Evolutionary conservation across 2,888 invertebrate genomes (phyloP).

Genomic region (Hydraecia micacea): DNA sequence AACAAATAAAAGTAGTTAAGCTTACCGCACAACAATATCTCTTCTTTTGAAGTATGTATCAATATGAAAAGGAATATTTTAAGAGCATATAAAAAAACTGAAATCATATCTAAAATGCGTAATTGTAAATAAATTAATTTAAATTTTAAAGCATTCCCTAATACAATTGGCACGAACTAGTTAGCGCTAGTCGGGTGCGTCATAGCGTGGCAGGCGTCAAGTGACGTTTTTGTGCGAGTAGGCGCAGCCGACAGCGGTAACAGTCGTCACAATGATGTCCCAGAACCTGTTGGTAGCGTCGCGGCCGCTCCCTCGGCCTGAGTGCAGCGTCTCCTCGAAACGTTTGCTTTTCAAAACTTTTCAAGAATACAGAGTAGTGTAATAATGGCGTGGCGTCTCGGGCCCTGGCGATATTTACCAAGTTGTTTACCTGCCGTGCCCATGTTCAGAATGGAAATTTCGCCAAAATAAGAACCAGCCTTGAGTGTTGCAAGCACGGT

Average conservation of each 20-base stretch:
- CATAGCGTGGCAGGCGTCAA: slow-evolving; percentile 27
- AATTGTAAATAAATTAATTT: slow-evolving; percentile 76
- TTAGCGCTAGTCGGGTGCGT: slow-evolving; percentile 76
- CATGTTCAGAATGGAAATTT: slow-evolving; percentile 99
- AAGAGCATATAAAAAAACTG: slow-evolving; percentile 76
- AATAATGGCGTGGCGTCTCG: slow-evolving; percentile 91
- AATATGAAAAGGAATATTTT: slow-evolving; percentile 76
- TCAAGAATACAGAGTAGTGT: slow-evolving; percentile 83
- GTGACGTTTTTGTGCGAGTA: slow-evolving; percentile 52
- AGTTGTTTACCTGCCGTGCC: slow-evolving; percentile 99
- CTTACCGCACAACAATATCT: slow-evolving; percentile 81
- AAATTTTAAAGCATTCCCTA: slow-evolving; percentile 81
- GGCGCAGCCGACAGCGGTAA: slow-evolving; percentile 72
- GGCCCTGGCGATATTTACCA: slow-evolving; percentile 95
- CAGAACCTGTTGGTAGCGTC: slow-evolving; percentile 87
- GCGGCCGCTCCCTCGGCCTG: slow-evolving; percentile 90
- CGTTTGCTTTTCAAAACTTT: slow-evolving; percentile 88
- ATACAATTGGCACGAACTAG: slow-evolving; percentile 73
- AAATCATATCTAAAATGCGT: slow-evolving; percentile 78
- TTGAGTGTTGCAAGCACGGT: slow-evolving; percentile 99
- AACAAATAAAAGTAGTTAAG: slow-evolving; percentile 78
- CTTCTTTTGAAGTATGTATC: slow-evolving; percentile 77
- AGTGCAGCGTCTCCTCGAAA: slow-evolving; percentile 90
- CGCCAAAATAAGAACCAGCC: slow-evolving; percentile 99
- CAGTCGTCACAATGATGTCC: slow-evolving; percentile 83